Evolutionary conservation across 2,797 vertebrate genomes (phyloP), one percentile per base, ranked within the genome.

Genomic region (Pterois miles): DNA sequence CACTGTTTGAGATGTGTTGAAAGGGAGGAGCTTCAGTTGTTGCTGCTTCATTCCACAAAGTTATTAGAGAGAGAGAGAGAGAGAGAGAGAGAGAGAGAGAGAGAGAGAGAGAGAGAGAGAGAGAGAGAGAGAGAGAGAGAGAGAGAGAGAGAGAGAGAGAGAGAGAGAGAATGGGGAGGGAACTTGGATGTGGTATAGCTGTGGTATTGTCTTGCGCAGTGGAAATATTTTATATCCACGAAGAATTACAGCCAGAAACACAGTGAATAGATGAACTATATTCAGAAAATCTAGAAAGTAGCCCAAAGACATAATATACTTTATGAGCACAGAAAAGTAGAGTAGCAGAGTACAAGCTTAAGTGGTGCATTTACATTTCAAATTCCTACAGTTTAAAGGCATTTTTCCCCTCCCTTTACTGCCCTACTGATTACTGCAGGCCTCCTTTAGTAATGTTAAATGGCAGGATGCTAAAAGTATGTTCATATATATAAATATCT

Each of bases 11-110:
- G 74, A 85, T 82, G 79, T 80, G 64, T 9, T 68, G 57, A 66
- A 74, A 83, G 65, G 88, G 88, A 84, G 87, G 87, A 76, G 87
- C 82, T 27, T 86, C 50, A 67, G 70, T 23, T 71, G 18, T 65
- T 76, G 50, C 54, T 50, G 69, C 62, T 71, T 36, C 34, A 67
- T 38, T 54, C 67, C 27, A 62, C 36, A 79, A 68, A 78, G 23
- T 3, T 59, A 11, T 18, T 34, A 20, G 23, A 27, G 59, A 12
- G 48, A 63, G 63, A 65, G 60, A 4, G 62, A 70, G 86, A 58
- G 67, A 59, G 36, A 10, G 63, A 43, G 50, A 40, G 50, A 36
- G 64, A 43, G 63, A 50, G 58, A 34, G 69, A 9, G 66, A 31
- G 27, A 70, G 76, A 64, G 63, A 70, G 77, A 63, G 31, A 43